Base-by-base conservation (phyloP, 35 echinoderm and acorn worm genomes). In the Strongylocentrotus purpuratus region DNA sequence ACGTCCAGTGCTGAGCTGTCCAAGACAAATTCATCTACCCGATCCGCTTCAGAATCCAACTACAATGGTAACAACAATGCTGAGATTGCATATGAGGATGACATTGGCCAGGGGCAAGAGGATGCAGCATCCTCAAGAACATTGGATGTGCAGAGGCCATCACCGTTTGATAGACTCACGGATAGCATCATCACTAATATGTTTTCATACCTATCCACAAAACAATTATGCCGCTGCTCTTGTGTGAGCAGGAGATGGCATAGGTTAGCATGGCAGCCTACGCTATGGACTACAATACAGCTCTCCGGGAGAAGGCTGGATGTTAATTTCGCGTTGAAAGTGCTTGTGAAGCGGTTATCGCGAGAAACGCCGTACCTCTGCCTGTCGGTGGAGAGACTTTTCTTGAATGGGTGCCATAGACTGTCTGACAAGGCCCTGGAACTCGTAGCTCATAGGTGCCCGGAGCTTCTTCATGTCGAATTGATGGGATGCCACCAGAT, bases 161-260 rank as follows among this genome's bases (percentile, higher is more conserved):
- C 96, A 17, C 94, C 95, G 60, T 99, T 98, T 95, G 98, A 98
- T 94, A 89, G 61, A 52, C 92, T 99, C 48, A 65, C 97, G 12
- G 97, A 99, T 86, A 86, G 91, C 85, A 91, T 99, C 46, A 97
- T 99, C 95, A 99, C 97, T 45, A 95, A 94, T 61, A 96, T 99
- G 58, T 99, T 99, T 61, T 97, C 98, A 32, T 99, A 97, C 94
- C 95, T 99, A 94, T 94, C 98, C 33, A 97, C 97, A n/a, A 97
- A 94, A 88, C 89, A 96, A 2, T 87, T 99, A 85, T 99, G 98
- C 94, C 97, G 96, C 88, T 97, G 97, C 78, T 96, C 97, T 2
- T 55, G 95, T 33, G 97, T 99, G 4, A 96, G 98, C 92, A 94
- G 95, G 22, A 94, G 97, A n/a, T 99, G 97, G 97, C 97, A 99